Evolutionary conservation across 2,797 vertebrate genomes (phyloP).

Genomic region (Amblyraja radiata): DNA sequence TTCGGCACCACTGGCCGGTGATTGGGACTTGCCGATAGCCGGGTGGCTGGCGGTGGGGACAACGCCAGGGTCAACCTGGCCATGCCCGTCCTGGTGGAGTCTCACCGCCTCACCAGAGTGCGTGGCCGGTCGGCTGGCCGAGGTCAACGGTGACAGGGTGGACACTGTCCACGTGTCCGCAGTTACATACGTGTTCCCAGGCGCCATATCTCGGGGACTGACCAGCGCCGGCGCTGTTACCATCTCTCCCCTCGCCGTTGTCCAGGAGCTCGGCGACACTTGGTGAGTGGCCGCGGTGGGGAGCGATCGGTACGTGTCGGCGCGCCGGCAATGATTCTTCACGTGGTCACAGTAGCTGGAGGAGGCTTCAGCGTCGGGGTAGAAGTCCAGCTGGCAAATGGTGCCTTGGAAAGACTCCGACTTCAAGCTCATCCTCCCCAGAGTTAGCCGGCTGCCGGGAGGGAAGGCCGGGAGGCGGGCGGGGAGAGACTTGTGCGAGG

Average conservation of each 20-base stretch:
- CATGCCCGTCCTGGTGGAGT: neutral
- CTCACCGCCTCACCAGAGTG: too few species aligned
- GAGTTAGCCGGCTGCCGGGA: slow-evolving; percentile 66
- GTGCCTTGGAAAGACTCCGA: slow-evolving; percentile 75
- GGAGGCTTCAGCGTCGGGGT: slow-evolving; percentile 77
- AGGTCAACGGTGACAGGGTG: neutral
- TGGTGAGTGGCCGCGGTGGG: slow-evolving; percentile 29
- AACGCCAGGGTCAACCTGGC: neutral
- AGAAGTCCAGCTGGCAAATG: slow-evolving; percentile 86
- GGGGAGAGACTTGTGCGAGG: slow-evolving; percentile 64
- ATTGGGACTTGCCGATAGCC: neutral
- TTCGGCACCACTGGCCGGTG: slow-evolving; percentile 40
- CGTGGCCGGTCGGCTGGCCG: neutral
- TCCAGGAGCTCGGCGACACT: neutral
- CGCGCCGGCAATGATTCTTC: slow-evolving; percentile 77
- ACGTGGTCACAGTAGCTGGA: slow-evolving; percentile 80
- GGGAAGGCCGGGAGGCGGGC: slow-evolving; percentile 61
- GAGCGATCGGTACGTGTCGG: slow-evolving; percentile 70
- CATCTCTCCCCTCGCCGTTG: neutral
- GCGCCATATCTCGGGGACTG: neutral
- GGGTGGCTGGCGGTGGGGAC: too few species aligned
- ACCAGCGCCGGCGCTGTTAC: too few species aligned
- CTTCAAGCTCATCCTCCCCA: slow-evolving; percentile 81
- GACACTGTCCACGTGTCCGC: neutral
- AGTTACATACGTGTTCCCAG: neutral